Conservation (phyloP, 2,888 invertebrate genomes). For the Pollenia labialis region DNA sequence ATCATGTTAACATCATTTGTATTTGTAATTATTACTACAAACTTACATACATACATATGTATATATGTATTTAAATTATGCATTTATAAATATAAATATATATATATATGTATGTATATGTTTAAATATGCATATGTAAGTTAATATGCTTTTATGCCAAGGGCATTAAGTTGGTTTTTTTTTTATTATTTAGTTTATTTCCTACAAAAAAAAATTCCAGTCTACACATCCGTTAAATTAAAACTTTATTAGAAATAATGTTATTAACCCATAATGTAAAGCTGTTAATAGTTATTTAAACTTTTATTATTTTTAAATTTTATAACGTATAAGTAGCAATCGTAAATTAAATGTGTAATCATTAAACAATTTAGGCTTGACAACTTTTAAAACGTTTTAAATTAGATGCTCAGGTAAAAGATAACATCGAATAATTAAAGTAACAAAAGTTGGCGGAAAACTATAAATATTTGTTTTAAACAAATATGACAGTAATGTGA, state of each 20-base stretch:
- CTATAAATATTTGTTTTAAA: conserved; percentile 3
- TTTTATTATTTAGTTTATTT: conserved; percentile 18
- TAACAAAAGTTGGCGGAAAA: conserved; percentile 2
- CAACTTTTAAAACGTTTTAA: neutral
- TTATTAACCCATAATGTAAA: neutral
- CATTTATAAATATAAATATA: too few relatives aligned
- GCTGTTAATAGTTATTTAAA: conserved; percentile 1
- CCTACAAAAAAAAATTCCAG: conserved; percentile 18
- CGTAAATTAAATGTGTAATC: neutral
- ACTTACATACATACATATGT: neutral
- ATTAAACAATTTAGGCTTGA: neutral
- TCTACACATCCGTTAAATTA: conserved; percentile 5
- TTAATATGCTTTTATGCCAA: conserved; percentile 50
- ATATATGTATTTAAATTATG: neutral
- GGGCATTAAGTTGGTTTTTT: conserved; percentile 49
- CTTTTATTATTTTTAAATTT: neutral
- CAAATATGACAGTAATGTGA: conserved; percentile 14
- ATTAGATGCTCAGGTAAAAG: neutral
- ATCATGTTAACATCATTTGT: neutral
- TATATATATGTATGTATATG: too few relatives aligned
- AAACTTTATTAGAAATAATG: neutral
- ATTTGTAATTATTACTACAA: neutral
- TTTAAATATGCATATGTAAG: conserved; percentile 9
- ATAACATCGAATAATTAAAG: neutral
- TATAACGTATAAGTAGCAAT: neutral